phyloP scores from a whole-genome alignment of 2,113 vertebrate genomes.

The Microtus pennsylvanicus region DNA sequence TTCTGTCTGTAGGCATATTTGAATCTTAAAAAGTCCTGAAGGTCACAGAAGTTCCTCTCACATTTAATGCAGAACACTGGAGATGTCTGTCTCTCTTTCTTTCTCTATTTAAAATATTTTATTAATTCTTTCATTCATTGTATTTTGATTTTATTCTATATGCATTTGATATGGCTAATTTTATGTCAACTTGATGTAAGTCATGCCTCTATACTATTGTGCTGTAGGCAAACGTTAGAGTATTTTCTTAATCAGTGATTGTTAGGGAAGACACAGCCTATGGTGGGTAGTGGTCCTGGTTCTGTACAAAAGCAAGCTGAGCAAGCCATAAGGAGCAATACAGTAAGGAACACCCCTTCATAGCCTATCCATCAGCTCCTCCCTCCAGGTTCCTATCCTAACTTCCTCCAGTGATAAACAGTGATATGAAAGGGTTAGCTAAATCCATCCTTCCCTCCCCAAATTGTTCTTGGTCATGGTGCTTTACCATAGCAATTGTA shows the following conservation, averaged over 20 bases:
- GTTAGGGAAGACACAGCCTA: too few relatives aligned
- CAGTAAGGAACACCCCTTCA: neutral
- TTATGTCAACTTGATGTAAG: neutral
- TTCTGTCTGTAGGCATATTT: neutral
- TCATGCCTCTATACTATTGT: neutral
- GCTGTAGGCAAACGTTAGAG: neutral
- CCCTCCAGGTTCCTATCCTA: neutral
- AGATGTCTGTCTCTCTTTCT: neutral
- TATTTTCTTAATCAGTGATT: neutral
- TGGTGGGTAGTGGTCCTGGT: neutral
- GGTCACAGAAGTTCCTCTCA: accelerated
- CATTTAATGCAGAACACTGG: too few relatives aligned
- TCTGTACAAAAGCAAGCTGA: neutral
- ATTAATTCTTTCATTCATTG: neutral
- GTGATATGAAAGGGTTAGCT: neutral
- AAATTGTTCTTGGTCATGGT: neutral
- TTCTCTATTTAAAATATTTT: neutral
- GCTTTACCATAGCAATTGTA: neutral
- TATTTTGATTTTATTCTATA: neutral
- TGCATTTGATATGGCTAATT: neutral
- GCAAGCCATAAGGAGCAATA: neutral
- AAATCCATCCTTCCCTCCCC: neutral
- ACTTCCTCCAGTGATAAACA: neutral
- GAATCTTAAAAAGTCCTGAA: neutral
- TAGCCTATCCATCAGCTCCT: neutral